Evolutionary conservation across 2,888 invertebrate genomes (phyloP), one percentile per base, ranked within the genome.

Genomic region (Pomacea canaliculata): DNA sequence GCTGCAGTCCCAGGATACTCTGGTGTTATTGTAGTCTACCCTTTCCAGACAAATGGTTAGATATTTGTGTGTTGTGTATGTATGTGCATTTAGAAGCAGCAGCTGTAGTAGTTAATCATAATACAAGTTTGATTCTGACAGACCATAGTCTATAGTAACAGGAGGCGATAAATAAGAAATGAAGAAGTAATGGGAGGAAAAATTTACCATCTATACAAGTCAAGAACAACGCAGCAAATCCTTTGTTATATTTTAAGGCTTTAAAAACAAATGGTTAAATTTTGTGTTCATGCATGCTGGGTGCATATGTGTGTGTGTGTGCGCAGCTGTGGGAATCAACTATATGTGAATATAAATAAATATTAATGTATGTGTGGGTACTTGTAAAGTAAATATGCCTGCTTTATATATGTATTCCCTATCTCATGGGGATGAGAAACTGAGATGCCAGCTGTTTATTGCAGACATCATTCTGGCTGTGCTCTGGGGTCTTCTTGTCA

Each of bases 391-490:
- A 19, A 4, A 63, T 27, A 37, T 63, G 63, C 10, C 10, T 63
- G 10, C 63, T 18, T 27, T 63, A 12, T 12, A 10, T 63, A 63
- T 12, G 19, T 63, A 63, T 7, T 63, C 10, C 7, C 10, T 63
- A 63, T 23, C 27, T 27, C 19, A 12, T 19, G 10, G 4, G 12
- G 10, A 63, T 19, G 27, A 10, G 10, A 18, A 63, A 7, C 27
- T 16, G 7, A 19, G 18, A 2, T 63, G n/a, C 2, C 19, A 63
- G 51, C 51, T 63, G 27, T 63, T 8, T 83, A 81, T 85, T 86
- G 91, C 92, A 95, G 95, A 95, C 89, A 88, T 92, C 27, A 80
- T 92, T 7, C 89, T 94, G 74, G 91, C 92, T 1, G 76, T 92
- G 0, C 77, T 93, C 0, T 94, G 95, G 94, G 77, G 91, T 0